These are phyloP conservation scores for Luperina testacea DNA, from an alignment of 2,888 invertebrate species.

Conservation along the genomic window DNA sequence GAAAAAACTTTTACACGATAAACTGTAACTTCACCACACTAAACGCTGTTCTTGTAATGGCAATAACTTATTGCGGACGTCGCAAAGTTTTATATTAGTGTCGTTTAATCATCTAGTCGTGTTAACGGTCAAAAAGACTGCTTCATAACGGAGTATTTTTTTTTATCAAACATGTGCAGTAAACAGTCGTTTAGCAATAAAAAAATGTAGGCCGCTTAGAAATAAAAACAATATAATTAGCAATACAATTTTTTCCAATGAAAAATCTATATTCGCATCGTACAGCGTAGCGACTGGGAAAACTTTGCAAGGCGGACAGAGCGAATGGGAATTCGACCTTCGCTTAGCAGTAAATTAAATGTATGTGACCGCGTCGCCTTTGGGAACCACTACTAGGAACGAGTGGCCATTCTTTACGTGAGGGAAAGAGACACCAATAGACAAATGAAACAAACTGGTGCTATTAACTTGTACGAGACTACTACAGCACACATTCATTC, in stretches of 20 bases:
- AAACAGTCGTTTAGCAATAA: neutral
- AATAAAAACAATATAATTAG: neutral
- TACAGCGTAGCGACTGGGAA: slow-evolving; percentile 58
- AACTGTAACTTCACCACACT: slow-evolving; percentile 21
- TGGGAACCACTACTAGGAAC: slow-evolving; percentile 33
- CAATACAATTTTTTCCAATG: neutral
- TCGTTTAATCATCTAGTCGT: slow-evolving; percentile 15
- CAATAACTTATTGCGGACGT: slow-evolving; percentile 23
- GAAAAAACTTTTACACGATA: slow-evolving; percentile 38
- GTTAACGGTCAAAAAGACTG: slow-evolving; percentile 14
- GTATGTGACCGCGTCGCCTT: slow-evolving; percentile 20
- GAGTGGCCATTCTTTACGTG: slow-evolving; percentile 19
- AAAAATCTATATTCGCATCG: neutral
- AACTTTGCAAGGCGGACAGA: slow-evolving; percentile 16
- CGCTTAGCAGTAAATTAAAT: slow-evolving; percentile 16
- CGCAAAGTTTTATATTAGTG: slow-evolving; percentile 31
- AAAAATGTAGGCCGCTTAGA: neutral
- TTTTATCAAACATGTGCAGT: neutral
- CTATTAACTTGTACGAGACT: slow-evolving; percentile 26
- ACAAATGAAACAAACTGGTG: slow-evolving; percentile 18
- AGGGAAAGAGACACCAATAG: slow-evolving; percentile 40
- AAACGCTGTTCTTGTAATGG: slow-evolving; percentile 30
- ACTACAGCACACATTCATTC: slow-evolving; percentile 8
- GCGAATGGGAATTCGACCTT: slow-evolving; percentile 61
- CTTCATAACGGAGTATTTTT: neutral